Base-by-base conservation (phyloP, 1,140 invertebrate species). In the Euborellia annulipes region DNA sequence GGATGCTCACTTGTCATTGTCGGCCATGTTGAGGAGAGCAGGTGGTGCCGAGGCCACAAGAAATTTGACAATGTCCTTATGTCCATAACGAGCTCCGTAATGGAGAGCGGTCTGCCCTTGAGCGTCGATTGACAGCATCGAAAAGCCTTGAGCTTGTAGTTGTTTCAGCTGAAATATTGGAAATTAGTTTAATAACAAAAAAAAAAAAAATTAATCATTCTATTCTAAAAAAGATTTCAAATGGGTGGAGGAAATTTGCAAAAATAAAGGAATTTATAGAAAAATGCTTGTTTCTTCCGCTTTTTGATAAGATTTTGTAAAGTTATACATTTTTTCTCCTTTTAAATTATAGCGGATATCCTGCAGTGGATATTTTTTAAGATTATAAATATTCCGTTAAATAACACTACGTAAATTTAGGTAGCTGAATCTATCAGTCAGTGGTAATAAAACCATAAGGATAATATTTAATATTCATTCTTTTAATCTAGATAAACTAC, bases 91-190 rank as follows among this genome's bases (percentile, higher is more conserved):
- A 14, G 87, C 79, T 13, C 85, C 86, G 50, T 88, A 75, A 62
- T 95, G 91, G 45, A 96, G 68, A 23, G 86, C 82, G 37, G 89
- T 93, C 68, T 92, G 87, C 3, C 89, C 89, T 46, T 68, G 76
- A 37, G 79, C 69, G 62, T 94, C 88, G 53, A 85, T 85, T 32
- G 85, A 85, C 50, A 89, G 64, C 11, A 94, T 64, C 36, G 86
- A 90, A 60, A 78, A 90, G 37, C 89, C 88, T 53, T 79, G 74
- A 44, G 72, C 66, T 63, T 90, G 82, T 17, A 91, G 65, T 52
- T 88, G 81, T 66, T 79, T 84, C 54, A 92, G 63, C 76, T 85
- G 59, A 14, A 27, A 38, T n/a, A n/a, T n/a, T n/a, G n/a, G n/a
- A n/a, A n/a, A n/a, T n/a, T n/a, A n/a, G n/a, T n/a, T n/a, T n/a